A percentile compares a stretch with the other conserved stretches of the same genome.
Conservation (phyloP, 2,797 vertebrate genomes). For the Betta splendens region DNA sequence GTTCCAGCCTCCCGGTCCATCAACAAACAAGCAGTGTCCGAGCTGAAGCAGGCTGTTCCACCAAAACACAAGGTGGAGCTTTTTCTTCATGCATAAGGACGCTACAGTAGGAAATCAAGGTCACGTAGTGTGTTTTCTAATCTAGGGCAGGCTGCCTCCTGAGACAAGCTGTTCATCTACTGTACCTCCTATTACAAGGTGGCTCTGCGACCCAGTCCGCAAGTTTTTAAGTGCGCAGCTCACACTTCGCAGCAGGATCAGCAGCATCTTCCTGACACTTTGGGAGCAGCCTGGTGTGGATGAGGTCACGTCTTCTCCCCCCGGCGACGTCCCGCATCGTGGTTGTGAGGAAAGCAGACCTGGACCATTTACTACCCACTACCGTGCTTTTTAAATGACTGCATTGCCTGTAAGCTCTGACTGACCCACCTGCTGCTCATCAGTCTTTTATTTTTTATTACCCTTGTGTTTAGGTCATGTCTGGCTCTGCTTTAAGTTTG, state of each 20-base stretch:
- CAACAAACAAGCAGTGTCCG: not conserved
- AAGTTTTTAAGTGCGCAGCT: not conserved
- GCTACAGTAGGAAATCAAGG: constrained; percentile 68
- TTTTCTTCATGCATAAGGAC: constrained; percentile 47
- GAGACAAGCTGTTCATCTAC: constrained; percentile 56
- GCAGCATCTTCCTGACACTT: constrained; percentile 46
- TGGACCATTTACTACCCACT: no score
- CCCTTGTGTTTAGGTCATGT: no score
- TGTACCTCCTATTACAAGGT: constrained; percentile 14
- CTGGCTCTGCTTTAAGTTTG: no score
- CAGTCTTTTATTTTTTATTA: no score
- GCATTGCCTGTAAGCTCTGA: no score
- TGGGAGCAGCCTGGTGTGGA: constrained; percentile 49
- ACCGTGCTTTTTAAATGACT: no score
- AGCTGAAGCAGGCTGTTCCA: constrained; percentile 29
- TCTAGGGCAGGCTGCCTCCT: constrained; percentile 60
- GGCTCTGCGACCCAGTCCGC: constrained; percentile 9
- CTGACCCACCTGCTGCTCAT: not conserved
- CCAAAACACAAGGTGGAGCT: constrained; percentile 23
- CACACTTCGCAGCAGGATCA: constrained; percentile 58
- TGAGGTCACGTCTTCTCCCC: constrained; percentile 34
- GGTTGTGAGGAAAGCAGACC: constrained; percentile 3
- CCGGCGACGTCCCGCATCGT: constrained; percentile 9
- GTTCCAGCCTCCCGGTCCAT: not conserved
- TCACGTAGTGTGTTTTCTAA: constrained; percentile 59